Conservation (phyloP, 2,888 invertebrate genomes). For the Zelleria hepariella region DNA sequence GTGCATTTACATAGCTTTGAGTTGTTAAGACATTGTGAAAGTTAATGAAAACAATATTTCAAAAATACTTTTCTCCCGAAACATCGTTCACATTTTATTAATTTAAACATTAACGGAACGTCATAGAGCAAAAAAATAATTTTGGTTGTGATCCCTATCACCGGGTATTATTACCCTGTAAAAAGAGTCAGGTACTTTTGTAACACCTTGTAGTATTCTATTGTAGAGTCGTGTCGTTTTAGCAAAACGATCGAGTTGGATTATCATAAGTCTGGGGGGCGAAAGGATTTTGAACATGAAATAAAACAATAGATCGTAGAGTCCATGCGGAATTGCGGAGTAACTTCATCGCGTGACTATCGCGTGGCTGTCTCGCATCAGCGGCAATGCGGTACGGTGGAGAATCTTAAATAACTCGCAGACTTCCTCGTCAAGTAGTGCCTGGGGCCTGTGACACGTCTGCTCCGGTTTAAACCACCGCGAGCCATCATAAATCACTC, state of each 20-base stretch:
- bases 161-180: too few relatives aligned
- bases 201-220: not conserved
- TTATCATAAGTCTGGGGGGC: conserved; percentile 10
- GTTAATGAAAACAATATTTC: too few relatives aligned
- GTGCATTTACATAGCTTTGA: too few relatives aligned
- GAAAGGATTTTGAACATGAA: conserved; percentile 17
- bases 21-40: too few relatives aligned
- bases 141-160: too few relatives aligned
- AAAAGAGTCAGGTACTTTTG: too few relatives aligned
- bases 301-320: conserved; percentile 35
- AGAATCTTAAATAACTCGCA: conserved; percentile 9
- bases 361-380: conserved; percentile 50
- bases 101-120: too few relatives aligned
- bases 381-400: conserved; percentile 10
- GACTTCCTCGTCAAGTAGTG: conserved; percentile 4
- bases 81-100: too few relatives aligned
- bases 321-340: conserved; percentile 15
- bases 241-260: not conserved
- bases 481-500: not conserved
- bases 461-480: not conserved
- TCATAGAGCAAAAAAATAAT: too few relatives aligned
- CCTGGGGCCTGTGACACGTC: not conserved
- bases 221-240: not conserved
- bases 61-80: too few relatives aligned
- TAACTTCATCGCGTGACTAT: conserved; percentile 44